Base-by-base conservation (phyloP, 2,888 invertebrate genomes). In the Leptothorax acervorum region DNA sequence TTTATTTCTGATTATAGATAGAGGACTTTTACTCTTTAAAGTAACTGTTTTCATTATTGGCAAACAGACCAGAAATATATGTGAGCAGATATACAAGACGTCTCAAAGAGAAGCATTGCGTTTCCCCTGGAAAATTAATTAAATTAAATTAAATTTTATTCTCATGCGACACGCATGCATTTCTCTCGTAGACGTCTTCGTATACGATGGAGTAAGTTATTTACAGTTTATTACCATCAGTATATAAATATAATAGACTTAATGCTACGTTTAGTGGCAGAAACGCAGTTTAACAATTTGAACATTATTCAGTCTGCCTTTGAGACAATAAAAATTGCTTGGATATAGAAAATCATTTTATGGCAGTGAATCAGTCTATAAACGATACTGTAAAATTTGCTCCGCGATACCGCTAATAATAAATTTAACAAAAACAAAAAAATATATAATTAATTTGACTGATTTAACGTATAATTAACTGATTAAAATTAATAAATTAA, bases 311-410 rank as follows among this genome's bases (percentile, higher is more conserved):
- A 65, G n/a, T 75, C n/a, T 51, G 42, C 2, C 42, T n/a, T 53
- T 57, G 5, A 3, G 63, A 39, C 2, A 63, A 63, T 23, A 11
- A 35, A 60, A 57, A 39, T 68, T 42, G 8, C 6, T 31, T 53
- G 12, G 35, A 42, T 15, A 42, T 15, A 35, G 5, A 75, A 71
- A 78, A 82, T 60, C 57, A 83, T 68, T 78, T 68, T 78, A 90
- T 90, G 90, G 89, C 90, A 90, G 85, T 88, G 51, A 31, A 57
- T 91, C 87, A 89, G 90, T 90, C 87, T 86, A 75, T 70, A 18
- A 53, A 60, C n/a, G 60, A 65, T 76, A 87, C 79, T 42, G 3
- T 53, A 66, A 60, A 35, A 31, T 81, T 23, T 55, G 31, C 63
- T 68, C 11, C 18, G 66, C 18, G 63, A 73, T 60, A 84, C 74